Percentiles rank a stretch among this genome's conserved stretches.
These are phyloP conservation scores for Halcyon senegalensis DNA, from an alignment of 2,113 vertebrate species.

Conservation along the genomic window DNA sequence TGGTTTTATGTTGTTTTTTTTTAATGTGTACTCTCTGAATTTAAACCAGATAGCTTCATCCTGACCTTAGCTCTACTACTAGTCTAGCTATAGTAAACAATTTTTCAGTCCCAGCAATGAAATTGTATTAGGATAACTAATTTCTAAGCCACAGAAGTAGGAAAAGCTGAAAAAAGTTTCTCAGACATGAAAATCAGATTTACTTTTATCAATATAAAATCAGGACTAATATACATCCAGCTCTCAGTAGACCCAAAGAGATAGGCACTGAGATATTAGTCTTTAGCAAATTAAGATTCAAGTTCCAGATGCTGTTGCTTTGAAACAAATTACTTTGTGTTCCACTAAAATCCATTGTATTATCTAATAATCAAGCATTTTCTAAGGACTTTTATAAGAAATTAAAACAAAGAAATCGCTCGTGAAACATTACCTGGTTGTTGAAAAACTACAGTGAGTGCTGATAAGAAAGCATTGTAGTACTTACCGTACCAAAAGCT, in stretches of 20 bases:
- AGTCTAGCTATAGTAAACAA: not conserved
- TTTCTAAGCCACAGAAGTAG: not conserved
- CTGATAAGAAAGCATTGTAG: not conserved
- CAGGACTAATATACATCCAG: not conserved
- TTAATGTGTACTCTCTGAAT: not conserved
- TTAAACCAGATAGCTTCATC: not conserved
- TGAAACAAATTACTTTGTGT: not conserved
- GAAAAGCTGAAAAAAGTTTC: not conserved
- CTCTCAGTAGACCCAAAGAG: not conserved
- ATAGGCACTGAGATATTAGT: not conserved
- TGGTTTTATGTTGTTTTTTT: not conserved
- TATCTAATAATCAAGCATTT: not conserved
- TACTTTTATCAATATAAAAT: not conserved
- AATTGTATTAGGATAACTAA: not conserved
- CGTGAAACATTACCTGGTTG: not conserved
- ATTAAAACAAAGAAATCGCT: not conserved
- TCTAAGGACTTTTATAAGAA: not conserved
- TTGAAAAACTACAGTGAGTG: not conserved
- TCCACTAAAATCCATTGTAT: not conserved
- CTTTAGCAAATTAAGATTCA: not conserved
- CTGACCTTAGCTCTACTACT: not conserved
- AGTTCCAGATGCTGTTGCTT: not conserved
- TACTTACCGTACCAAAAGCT: slow-evolving; percentile 31
- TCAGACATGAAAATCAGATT: not conserved
- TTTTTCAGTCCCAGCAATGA: not conserved